Evolutionary conservation across 2,888 invertebrate genomes (phyloP).

Genomic region (Octodonta nipae): DNA sequence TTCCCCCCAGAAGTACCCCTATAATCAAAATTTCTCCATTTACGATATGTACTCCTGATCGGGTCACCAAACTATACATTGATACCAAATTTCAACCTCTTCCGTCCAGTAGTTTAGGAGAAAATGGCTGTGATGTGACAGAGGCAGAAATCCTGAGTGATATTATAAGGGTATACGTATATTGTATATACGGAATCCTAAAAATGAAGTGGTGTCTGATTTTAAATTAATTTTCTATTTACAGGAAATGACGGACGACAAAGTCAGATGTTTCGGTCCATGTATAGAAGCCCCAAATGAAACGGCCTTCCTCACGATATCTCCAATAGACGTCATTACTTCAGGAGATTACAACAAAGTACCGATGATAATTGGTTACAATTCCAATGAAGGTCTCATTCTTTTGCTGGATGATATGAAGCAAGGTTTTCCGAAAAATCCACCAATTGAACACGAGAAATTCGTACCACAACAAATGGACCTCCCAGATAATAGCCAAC

Average conservation of each 20-base stretch:
- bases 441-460: neutral
- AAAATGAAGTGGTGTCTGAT: too few species aligned
- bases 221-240: too few species aligned
- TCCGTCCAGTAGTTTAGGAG: too few species aligned
- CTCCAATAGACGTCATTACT: constrained; percentile 13
- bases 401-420: neutral
- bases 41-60: too few species aligned
- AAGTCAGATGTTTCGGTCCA: constrained; percentile 5
- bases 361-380: constrained; percentile 14
- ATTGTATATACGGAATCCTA: neutral
- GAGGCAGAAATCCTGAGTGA: too few species aligned
- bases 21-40: too few species aligned
- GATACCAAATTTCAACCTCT: too few species aligned
- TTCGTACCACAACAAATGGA: constrained; percentile 4
- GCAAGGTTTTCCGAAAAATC: neutral
- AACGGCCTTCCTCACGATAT: constrained; percentile 11
- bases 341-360: constrained; percentile 17
- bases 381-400: constrained; percentile 5
- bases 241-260: neutral
- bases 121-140: too few species aligned
- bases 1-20: too few species aligned
- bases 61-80: too few species aligned
- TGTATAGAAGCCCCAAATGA: constrained; percentile 9
- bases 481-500: neutral
- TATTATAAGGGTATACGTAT: too few species aligned